Evolutionary conservation across 1,140 invertebrate species (phyloP), one percentile per base, ranked within the genome.

Genomic region (Agrilus planipennis): DNA sequence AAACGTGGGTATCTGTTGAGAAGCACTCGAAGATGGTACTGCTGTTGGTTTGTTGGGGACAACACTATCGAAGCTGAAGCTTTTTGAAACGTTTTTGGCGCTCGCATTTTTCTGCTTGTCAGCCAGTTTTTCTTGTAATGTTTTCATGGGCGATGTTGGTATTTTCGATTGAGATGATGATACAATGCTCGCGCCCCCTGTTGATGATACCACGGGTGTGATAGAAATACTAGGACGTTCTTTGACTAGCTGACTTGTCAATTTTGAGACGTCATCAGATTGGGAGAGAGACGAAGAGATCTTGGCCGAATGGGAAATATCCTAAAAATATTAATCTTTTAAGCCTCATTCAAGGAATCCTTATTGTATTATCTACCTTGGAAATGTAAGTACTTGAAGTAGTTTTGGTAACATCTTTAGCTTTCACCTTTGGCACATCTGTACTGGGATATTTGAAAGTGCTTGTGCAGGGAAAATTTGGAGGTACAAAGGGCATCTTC

Each of bases 111-210:
- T 75, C 50, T 74, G 71, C 18, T 69, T 62, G 44, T 76, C 73
- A 0, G 72, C 72, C 29, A 76, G 53, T 58, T 75, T 76, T 50
- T 76, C 70, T 42, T 76, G 73, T 27, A 76, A 47, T 2, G 73
- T 75, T 60, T 75, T 76, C 11, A 67, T 67, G 0, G 71, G 7
- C 0, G 23, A 22, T n/a, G 19, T 16, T 14, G 37, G 22, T 18
- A 39, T 38, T 7, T 19, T 22, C 7, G 46, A 27, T 28, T 40
- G 23, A 20, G 34, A 21, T 23, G 43, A 17, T 29, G 30, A 42
- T 3, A 37, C 25, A n/a, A 11, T 23, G 10, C 23, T 10, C 5
- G 37, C 14, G 15, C 20, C 9, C n/a, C 28, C 22, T 15, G 43
- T 12, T 21, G 27, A 23, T 12, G 31, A 27, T n/a, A 12, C 14